phyloP scores from a whole-genome alignment of 1,140 invertebrate genomes.

The Plectrocnemia conspersa region DNA sequence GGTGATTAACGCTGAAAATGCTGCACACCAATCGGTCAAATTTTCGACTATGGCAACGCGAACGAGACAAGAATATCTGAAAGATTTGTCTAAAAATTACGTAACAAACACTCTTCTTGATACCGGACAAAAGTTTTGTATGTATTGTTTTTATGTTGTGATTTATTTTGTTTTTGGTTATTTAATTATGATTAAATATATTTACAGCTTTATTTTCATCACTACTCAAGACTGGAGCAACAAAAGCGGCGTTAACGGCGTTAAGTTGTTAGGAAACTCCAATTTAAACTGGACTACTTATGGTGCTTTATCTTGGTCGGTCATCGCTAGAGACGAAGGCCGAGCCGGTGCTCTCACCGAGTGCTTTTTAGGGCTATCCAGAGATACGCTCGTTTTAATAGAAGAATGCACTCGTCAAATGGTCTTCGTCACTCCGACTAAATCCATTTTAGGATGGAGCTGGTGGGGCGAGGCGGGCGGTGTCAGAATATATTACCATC shows the following conservation, averaged over 20 bases:
- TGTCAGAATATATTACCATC: constrained; percentile 68
- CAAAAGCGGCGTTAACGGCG: constrained; percentile 39
- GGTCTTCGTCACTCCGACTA: constrained; percentile 81
- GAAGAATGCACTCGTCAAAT: constrained; percentile 79
- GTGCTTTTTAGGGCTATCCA: constrained; percentile 82
- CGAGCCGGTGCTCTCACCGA: constrained; percentile 61
- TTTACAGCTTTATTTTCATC: constrained; percentile 50
- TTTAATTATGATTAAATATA: neutral
- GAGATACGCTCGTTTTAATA: constrained; percentile 81
- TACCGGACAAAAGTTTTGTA: constrained; percentile 85
- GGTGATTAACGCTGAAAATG: constrained; percentile 94
- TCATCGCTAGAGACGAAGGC: constrained; percentile 36
- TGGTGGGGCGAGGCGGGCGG: constrained; percentile 53
- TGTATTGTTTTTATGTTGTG: neutral
- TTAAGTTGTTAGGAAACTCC: constrained; percentile 37
- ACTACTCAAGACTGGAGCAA: constrained; percentile 45
- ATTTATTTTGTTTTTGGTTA: neutral
- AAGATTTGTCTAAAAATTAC: constrained; percentile 85
- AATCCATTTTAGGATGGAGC: constrained; percentile 61
- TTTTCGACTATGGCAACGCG: constrained; percentile 96
- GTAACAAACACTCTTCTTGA: constrained; percentile 76
- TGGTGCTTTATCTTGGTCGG: constrained; percentile 47
- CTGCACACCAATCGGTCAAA: constrained; percentile 91
- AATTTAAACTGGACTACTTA: constrained; percentile 44
- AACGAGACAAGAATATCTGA: constrained; percentile 93